Evolutionary conservation across 2,888 invertebrate genomes (phyloP).

Genomic region (Nemotelus pantherinus): DNA sequence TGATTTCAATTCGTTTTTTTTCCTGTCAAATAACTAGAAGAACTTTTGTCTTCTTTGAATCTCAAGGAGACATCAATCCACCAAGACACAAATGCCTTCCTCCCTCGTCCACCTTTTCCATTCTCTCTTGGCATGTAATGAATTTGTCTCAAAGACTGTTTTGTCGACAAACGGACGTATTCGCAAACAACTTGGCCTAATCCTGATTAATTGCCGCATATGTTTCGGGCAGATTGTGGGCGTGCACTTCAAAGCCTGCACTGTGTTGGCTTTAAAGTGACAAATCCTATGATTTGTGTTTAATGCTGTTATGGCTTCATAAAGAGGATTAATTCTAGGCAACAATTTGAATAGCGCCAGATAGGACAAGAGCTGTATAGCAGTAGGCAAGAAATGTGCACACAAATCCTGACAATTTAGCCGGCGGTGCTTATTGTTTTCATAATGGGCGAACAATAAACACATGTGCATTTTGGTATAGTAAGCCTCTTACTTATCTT

Average conservation of each 20-base stretch:
- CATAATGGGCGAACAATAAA: too few relatives aligned
- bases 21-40: too few relatives aligned
- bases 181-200: slow-evolving; percentile 32
- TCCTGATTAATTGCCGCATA: slow-evolving; percentile 44
- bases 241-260: slow-evolving; percentile 26
- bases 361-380: background rate
- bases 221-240: slow-evolving; percentile 39
- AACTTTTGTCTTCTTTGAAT: too few relatives aligned
- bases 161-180: background rate
- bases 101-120: background rate
- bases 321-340: slow-evolving; percentile 30
- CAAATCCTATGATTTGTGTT: slow-evolving; percentile 51
- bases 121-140: background rate
- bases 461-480: too few relatives aligned
- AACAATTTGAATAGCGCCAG: slow-evolving; percentile 5
- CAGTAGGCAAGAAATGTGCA: too few relatives aligned
- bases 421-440: too few relatives aligned
- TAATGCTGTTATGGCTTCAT: slow-evolving; percentile 48
- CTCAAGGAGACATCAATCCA: too few relatives aligned
- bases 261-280: slow-evolving; percentile 47
- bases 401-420: too few relatives aligned
- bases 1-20: too few relatives aligned
- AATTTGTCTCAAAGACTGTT: background rate
- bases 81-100: too few relatives aligned
- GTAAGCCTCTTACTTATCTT: too few relatives aligned